Percentiles rank a stretch among this genome's conserved stretches.
These are phyloP conservation scores for Astreopora myriophthalma DNA, from an alignment of 64 coral and sea anemone species.

Conservation along the genomic window DNA sequence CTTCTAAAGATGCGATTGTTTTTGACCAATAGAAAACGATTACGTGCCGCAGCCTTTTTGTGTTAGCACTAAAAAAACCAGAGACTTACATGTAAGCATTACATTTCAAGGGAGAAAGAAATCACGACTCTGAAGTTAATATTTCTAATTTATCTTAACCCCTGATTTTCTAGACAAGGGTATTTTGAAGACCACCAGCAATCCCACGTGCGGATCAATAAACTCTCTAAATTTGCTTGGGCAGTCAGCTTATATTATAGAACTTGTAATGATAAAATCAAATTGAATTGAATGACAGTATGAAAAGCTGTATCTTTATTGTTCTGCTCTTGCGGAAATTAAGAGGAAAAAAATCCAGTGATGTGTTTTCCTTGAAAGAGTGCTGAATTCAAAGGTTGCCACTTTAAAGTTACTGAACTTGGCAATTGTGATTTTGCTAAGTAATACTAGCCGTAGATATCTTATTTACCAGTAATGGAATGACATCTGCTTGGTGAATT, in stretches of 20 bases:
- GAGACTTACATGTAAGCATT: not conserved
- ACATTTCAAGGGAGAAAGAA: not conserved
- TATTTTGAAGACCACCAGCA: not conserved
- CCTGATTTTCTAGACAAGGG: not conserved
- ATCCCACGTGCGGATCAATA: not conserved
- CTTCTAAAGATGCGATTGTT: not conserved
- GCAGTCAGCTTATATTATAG: not conserved
- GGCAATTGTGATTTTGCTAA: too few relatives aligned
- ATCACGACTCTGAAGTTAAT: not conserved
- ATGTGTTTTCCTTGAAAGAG: too few relatives aligned
- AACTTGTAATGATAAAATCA: not conserved
- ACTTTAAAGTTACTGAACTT: too few relatives aligned
- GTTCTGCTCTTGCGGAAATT: too few relatives aligned
- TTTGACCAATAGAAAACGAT: slow-evolving; percentile 18
- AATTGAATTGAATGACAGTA: not conserved
- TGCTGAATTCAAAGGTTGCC: too few relatives aligned
- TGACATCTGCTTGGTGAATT: too few relatives aligned
- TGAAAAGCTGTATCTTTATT: not conserved
- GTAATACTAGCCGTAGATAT: too few relatives aligned
- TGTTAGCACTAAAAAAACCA: not conserved
- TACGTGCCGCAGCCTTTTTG: not conserved
- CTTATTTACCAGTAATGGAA: too few relatives aligned
- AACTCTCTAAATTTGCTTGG: not conserved
- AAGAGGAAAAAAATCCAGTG: too few relatives aligned
- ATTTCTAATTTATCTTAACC: not conserved